Base-by-base conservation (phyloP, 1,140 invertebrate genomes). In the Centruroides vittatus region DNA sequence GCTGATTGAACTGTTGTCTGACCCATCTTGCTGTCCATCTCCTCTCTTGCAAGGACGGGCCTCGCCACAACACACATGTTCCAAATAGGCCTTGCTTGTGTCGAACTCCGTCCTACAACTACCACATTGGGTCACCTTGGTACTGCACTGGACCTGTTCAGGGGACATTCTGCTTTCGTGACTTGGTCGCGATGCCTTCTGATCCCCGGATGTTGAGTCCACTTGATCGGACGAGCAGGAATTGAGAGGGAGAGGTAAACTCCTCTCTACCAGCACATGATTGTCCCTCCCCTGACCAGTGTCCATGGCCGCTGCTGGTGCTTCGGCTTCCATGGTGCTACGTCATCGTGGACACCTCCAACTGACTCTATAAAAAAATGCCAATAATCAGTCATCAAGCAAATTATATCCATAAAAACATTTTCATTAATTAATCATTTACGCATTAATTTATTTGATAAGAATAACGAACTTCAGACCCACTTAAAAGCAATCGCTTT, bases 1-100 rank as follows among this genome's bases (percentile, higher is more conserved):
- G 74, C 78, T 74, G 41, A 47, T 34, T 9, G 60, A 61, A 46
- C 57, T 57, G 57, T 61, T 59, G 48, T 53, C 51, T 36, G 51
- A 53, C 41, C 41, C 41, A 34, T 51, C 12, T n/a, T 34, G 23
- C 12, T 34, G 23, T 34, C 50, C 12, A 3, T 34, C 12, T n/a
- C 23, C 12, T 51, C 23, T 34, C 12, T 34, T 34, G 5, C 50
- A n/a, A 11, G 23, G 50, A 41, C 41, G 41, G 41, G 41, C 41
- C 8, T 41, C 41, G 41, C 41, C 41, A 41, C 41, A 41, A 51
- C 61, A 62, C 61, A 59, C 61, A 52, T 62, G 61, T 59, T 62
- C 61, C 57, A 62, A 36, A 35, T 62, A 62, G 34, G 55, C 57
- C 47, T 62, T 62, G 56, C 57, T 62, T 59, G 61, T 62, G 57